Evolutionary conservation across 2,797 vertebrate species (phyloP).

Genomic region (Sebastolobus alascanus): DNA sequence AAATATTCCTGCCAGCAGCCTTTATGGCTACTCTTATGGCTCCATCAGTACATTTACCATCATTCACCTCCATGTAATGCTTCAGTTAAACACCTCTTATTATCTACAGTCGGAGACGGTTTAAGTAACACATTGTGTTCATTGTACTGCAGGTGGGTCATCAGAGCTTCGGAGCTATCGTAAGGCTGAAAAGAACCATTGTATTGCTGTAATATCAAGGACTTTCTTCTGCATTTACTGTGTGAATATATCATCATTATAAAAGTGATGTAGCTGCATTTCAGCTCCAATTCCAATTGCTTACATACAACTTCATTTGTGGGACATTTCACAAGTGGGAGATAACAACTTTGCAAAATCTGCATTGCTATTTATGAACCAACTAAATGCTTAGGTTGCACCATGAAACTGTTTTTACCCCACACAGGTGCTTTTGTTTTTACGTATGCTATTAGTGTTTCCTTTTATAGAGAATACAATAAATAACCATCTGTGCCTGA

Average conservation of each 20-base stretch:
- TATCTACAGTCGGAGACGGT: not conserved
- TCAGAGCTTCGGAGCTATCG: slow-evolving; percentile 24
- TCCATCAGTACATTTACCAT: slow-evolving; percentile 7
- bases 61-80: slow-evolving; percentile 15
- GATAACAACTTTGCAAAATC: not conserved
- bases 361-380: slow-evolving; percentile 13
- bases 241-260: slow-evolving; percentile 13
- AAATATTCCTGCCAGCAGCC: slow-evolving; percentile 18
- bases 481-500: slow-evolving; percentile 17
- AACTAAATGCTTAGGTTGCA: slow-evolving; percentile 7
- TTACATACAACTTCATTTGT: not conserved
- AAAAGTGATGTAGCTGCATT: slow-evolving; percentile 17
- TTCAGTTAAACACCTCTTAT: slow-evolving; percentile 10
- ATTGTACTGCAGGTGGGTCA: slow-evolving; percentile 20
- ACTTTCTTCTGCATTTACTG: slow-evolving; percentile 9
- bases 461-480: slow-evolving; percentile 12
- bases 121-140: slow-evolving; percentile 26
- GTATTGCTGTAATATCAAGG: slow-evolving; percentile 12
- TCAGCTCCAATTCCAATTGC: not conserved
- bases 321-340: not conserved
- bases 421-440: slow-evolving; percentile 7
- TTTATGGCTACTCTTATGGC: slow-evolving; percentile 19
- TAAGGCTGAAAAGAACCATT: slow-evolving; percentile 46
- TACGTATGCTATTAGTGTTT: not conserved
- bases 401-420: not conserved